These are phyloP conservation scores for Lymantria dispar DNA, from an alignment of 2,888 invertebrate species.

Conservation along the genomic window DNA sequence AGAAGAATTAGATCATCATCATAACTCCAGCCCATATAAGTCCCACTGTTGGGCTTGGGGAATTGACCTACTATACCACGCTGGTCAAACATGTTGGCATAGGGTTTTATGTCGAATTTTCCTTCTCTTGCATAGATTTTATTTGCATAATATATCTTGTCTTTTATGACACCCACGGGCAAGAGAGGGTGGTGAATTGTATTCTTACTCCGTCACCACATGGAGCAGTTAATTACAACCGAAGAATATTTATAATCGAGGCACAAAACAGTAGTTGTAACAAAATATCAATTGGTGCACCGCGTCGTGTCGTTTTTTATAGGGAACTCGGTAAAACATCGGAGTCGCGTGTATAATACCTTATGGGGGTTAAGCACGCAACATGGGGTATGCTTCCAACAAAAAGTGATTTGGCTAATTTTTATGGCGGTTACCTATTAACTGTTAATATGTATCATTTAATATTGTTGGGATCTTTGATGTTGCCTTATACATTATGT, in stretches of 20 bases:
- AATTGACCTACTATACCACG: too few relatives aligned
- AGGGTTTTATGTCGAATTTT: too few relatives aligned
- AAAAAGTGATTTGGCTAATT: slow-evolving; percentile 60
- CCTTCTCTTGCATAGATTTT: too few relatives aligned
- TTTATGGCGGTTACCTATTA: slow-evolving; percentile 44
- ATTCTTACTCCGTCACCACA: too few relatives aligned
- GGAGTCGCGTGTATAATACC: slow-evolving; percentile 66
- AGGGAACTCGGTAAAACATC: slow-evolving; percentile 70
- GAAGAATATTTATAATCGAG: not conserved
- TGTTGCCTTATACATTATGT: slow-evolving; percentile 40
- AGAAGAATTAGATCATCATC: too few relatives aligned
- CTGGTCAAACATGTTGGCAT: too few relatives aligned
- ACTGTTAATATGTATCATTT: slow-evolving; percentile 43
- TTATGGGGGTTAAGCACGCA: slow-evolving; percentile 70
- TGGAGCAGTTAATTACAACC: too few relatives aligned
- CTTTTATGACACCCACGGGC: too few relatives aligned
- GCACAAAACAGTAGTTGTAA: slow-evolving; percentile 63
- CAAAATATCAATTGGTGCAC: slow-evolving; percentile 76
- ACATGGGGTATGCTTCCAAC: slow-evolving; percentile 48
- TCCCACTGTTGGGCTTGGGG: too few relatives aligned
- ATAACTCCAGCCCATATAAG: too few relatives aligned
- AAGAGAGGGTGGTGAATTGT: too few relatives aligned
- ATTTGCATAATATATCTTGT: too few relatives aligned
- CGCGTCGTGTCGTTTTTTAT: slow-evolving; percentile 67
- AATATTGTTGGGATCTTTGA: slow-evolving; percentile 31